These are phyloP conservation scores for Apaloderma vittatum DNA, from an alignment of 2,113 vertebrate species.

Conservation along the genomic window DNA sequence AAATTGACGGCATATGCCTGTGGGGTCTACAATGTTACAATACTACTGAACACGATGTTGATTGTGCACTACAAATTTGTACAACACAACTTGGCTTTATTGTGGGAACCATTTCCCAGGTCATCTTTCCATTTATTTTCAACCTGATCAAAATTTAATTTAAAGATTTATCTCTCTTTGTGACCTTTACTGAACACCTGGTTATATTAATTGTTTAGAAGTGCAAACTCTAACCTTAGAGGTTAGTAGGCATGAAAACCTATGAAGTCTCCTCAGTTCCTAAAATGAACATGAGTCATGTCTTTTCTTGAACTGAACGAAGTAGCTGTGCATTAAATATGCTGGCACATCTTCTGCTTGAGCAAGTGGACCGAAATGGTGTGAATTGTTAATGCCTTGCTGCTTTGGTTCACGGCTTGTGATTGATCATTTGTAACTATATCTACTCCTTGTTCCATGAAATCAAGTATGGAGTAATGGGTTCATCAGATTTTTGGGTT, in stretches of 20 bases:
- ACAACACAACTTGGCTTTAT: constrained; percentile 64
- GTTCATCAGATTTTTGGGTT: constrained; percentile 95
- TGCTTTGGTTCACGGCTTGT: constrained; percentile 90
- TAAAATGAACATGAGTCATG: constrained; percentile 82
- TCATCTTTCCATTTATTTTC: constrained; percentile 28
- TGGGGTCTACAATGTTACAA: constrained; percentile 75
- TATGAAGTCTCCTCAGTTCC: constrained; percentile 63
- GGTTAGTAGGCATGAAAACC: constrained; percentile 60
- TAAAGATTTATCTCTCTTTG: background rate
- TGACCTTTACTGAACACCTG: constrained; percentile 57
- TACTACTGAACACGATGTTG: constrained; percentile 74
- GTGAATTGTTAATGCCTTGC: constrained; percentile 94
- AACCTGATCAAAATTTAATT: constrained; percentile 54
- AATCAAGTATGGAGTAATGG: constrained; percentile 92
- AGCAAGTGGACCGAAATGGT: constrained; percentile 92
- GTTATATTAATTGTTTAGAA: constrained; percentile 74
- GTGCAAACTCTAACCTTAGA: constrained; percentile 22
- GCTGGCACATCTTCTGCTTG: constrained; percentile 91
- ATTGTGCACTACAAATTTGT: constrained; percentile 63
- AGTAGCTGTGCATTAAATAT: constrained; percentile 91
- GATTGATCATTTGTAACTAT: constrained; percentile 96
- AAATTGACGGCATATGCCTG: constrained; percentile 84
- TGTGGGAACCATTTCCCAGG: constrained; percentile 3
- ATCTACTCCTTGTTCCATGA: constrained; percentile 95
- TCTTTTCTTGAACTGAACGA: constrained; percentile 82